These are phyloP conservation scores for Epicampocera succincta DNA, from an alignment of 2,888 invertebrate genomes.

Conservation along the genomic window DNA sequence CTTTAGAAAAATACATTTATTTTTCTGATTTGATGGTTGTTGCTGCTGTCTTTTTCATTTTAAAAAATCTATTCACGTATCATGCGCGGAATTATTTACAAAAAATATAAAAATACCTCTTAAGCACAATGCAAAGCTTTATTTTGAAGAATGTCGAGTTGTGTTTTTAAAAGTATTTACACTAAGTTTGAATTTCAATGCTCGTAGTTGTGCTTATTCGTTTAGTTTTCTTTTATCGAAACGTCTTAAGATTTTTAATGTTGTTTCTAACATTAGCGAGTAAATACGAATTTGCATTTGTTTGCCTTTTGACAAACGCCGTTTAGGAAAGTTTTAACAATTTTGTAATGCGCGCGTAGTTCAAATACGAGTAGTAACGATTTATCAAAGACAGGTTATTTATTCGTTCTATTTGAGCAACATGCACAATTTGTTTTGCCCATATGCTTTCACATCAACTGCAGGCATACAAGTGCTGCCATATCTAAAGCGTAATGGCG, in stretches of 20 bases:
- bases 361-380: slow-evolving; percentile 38
- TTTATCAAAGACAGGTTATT: slow-evolving; percentile 27
- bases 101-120: slow-evolving; percentile 44
- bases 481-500: no score
- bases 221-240: slow-evolving; percentile 54
- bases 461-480: no score
- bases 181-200: slow-evolving; percentile 53
- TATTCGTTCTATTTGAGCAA: slow-evolving; percentile 7
- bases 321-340: slow-evolving; percentile 26
- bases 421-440: neutral
- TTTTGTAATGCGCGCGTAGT: slow-evolving; percentile 7
- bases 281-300: slow-evolving; percentile 51
- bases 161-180: slow-evolving; percentile 1
- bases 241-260: slow-evolving; percentile 66
- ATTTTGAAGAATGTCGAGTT: slow-evolving; percentile 17
- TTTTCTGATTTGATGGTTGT: neutral
- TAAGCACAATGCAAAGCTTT: slow-evolving; percentile 15
- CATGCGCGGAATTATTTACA: slow-evolving; percentile 52
- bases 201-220: slow-evolving; percentile 16
- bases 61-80: slow-evolving; percentile 46
- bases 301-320: slow-evolving; percentile 32
- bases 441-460: neutral
- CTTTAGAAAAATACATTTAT: neutral
- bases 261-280: slow-evolving; percentile 35
- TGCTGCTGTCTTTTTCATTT: neutral